phyloP scores from a whole-genome alignment of 2,797 vertebrate species.

The Champsocephalus esox region DNA sequence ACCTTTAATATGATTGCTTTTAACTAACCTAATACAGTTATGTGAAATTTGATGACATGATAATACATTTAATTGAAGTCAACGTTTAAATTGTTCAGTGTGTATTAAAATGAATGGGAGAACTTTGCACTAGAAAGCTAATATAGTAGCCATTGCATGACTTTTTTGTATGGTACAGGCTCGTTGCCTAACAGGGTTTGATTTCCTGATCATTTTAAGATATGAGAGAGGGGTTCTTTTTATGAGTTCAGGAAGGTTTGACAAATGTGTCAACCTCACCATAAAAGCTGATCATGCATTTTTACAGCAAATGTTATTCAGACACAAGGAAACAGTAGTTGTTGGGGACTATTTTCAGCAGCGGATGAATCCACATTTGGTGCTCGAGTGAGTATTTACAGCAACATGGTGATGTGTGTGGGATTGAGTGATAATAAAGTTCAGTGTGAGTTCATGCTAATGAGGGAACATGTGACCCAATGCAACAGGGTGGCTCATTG shows the following conservation, averaged over 20 bases:
- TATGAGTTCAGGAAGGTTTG: neutral
- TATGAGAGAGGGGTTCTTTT: neutral
- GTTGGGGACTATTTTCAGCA: neutral
- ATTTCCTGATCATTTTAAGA: neutral
- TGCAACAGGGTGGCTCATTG: neutral
- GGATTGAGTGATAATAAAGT: neutral
- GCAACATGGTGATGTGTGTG: neutral
- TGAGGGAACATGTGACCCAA: neutral
- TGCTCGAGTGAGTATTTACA: neutral
- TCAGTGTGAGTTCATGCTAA: neutral
- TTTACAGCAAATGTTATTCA: neutral
- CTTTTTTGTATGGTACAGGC: neutral
- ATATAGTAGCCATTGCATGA: too few relatives aligned
- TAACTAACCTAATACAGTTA: too few relatives aligned
- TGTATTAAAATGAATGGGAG: slow-evolving; percentile 10
- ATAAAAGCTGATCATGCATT: neutral
- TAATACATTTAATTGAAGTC: too few relatives aligned
- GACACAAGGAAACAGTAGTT: neutral
- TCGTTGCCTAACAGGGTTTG: too few relatives aligned
- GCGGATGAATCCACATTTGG: neutral
- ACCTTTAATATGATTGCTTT: too few relatives aligned
- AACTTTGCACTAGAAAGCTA: neutral
- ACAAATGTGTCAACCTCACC: neutral
- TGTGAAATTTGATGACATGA: too few relatives aligned
- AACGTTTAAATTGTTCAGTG: too few relatives aligned